Conservation (phyloP, 2,113 vertebrate genomes). For the Limanda limanda region DNA sequence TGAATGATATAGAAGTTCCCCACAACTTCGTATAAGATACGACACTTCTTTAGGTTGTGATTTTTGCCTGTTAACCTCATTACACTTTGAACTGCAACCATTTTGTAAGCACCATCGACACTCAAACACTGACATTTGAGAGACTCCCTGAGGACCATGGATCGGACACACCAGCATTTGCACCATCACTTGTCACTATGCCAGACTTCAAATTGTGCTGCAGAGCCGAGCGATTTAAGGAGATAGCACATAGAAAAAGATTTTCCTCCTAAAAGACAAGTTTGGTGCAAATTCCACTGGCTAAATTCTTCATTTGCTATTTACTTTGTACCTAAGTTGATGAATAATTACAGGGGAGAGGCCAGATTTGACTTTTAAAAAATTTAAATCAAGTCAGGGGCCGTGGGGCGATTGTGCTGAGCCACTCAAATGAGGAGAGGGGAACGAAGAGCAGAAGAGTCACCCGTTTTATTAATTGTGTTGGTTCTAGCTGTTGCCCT, state of each 20-base stretch:
- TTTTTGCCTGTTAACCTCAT: conserved; percentile 67
- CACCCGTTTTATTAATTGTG: conserved; percentile 75
- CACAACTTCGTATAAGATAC: too few relatives aligned
- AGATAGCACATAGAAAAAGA: too few relatives aligned
- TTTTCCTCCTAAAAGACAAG: too few relatives aligned
- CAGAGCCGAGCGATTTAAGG: not conserved
- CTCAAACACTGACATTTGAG: conserved; percentile 47
- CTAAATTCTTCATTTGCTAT: conserved; percentile 18
- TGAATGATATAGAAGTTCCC: too few relatives aligned
- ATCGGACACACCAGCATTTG: not conserved
- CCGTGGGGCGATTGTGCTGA: conserved; percentile 47
- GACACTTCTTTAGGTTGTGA: conserved; percentile 13
- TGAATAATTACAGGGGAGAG: conserved; percentile 57
- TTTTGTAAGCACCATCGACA: conserved; percentile 23
- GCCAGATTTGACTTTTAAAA: conserved; percentile 64
- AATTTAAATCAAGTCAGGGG: conserved; percentile 61
- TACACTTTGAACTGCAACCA: conserved; percentile 54
- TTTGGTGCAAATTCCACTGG: not conserved
- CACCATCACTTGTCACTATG: not conserved
- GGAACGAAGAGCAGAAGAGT: conserved; percentile 68
- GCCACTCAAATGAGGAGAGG: conserved; percentile 46
- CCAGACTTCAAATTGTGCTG: not conserved
- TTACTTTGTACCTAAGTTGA: conserved; percentile 41
- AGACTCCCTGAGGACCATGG: conserved; percentile 14
- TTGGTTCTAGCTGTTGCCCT: conserved; percentile 70